Conservation (phyloP, 2,797 vertebrate genomes). For the Muraenolepis orangiensis region DNA sequence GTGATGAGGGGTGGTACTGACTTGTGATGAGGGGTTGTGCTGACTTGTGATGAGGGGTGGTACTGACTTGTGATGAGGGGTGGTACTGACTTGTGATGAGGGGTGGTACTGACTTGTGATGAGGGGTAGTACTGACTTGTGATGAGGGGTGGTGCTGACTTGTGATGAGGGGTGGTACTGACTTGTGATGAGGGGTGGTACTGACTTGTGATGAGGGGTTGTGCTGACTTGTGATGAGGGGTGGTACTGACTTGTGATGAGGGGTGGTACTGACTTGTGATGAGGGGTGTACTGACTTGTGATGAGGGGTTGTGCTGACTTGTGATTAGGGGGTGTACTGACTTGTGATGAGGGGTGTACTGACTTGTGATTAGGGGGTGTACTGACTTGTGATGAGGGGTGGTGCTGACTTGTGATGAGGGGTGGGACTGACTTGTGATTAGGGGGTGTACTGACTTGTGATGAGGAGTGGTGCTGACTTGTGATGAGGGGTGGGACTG, state of each 20-base stretch:
- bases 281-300: constrained; percentile 44
- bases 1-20: too few species aligned
- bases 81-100: constrained; percentile 53
- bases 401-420: constrained; percentile 47
- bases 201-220: constrained; percentile 26
- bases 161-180: background rate
- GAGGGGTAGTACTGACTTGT: background rate
- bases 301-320: constrained; percentile 61
- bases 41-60: background rate
- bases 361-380: background rate
- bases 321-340: background rate
- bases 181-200: constrained; percentile 64
- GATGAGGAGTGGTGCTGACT: background rate
- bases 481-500: background rate
- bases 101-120: background rate
- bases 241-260: background rate
- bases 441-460: background rate
- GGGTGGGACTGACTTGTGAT: background rate
- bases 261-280: background rate
- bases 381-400: background rate
- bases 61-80: constrained; percentile 57
- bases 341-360: too few species aligned
- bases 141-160: background rate
- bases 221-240: background rate
- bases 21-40: background rate